Evolutionary conservation across 1,140 invertebrate species (phyloP).

Genomic region (Oedothorax gibbosus): DNA sequence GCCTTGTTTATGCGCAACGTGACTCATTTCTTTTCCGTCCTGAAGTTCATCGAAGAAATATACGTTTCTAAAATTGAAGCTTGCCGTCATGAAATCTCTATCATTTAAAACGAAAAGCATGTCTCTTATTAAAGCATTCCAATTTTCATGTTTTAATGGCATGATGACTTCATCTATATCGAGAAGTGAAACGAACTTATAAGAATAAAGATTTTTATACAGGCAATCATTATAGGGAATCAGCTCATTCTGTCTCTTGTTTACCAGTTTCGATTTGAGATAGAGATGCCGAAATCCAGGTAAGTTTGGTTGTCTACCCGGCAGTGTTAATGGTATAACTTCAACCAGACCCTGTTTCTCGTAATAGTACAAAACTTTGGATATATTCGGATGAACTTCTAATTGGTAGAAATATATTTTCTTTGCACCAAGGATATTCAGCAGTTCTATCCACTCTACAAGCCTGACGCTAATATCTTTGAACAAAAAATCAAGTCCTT

Average conservation of each 20-base stretch:
- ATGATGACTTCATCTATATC: constrained; percentile 96
- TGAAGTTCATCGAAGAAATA: constrained; percentile 91
- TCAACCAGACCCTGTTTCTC: constrained; percentile 79
- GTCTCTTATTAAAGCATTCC: constrained; percentile 83
- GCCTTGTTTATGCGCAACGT: constrained; percentile 68
- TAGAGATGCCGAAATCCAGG: constrained; percentile 89
- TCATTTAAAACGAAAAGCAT: constrained; percentile 74
- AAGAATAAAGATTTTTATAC: constrained; percentile 91
- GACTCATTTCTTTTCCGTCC: constrained; percentile 62
- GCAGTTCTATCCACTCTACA: constrained; percentile 94
- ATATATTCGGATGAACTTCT: constrained; percentile 90
- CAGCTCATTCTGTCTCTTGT: constrained; percentile 93
- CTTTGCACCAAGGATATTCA: constrained; percentile 86
- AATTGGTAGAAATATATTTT: constrained; percentile 93
- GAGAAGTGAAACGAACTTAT: constrained; percentile 88
- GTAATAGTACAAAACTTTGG: constrained; percentile 87
- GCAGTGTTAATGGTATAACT: constrained; percentile 86
- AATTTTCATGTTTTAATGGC: constrained; percentile 81
- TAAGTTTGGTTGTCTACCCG: constrained; percentile 90
- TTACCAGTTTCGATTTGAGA: constrained; percentile 85
- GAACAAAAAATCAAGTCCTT: constrained; percentile 90
- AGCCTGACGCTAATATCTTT: constrained; percentile 89
- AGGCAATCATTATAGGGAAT: constrained; percentile 97
- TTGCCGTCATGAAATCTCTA: constrained; percentile 81
- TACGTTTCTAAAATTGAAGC: constrained; percentile 92